Conservation (phyloP, 2,888 invertebrate genomes). For the Gymnocheta viridis region DNA sequence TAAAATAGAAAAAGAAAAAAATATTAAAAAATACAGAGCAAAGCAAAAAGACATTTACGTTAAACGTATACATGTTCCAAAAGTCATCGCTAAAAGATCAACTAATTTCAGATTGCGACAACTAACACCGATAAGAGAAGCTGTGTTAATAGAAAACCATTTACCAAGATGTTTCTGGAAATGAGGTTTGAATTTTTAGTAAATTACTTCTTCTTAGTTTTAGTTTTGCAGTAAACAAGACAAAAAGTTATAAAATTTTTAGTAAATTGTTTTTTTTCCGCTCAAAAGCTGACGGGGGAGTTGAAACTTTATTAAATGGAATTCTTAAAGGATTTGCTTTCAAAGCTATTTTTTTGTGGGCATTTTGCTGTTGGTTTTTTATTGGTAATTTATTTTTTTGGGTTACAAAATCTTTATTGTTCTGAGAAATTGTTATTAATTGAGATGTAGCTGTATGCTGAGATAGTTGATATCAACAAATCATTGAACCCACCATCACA, state of each 20-base stretch:
- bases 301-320: not conserved
- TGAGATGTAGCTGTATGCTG: slow-evolving; percentile 76
- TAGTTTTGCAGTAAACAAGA: slow-evolving; percentile 12
- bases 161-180: slow-evolving; percentile 11
- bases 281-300: not conserved
- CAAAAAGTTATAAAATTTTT: slow-evolving; percentile 15
- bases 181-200: slow-evolving; percentile 28
- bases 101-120: slow-evolving; percentile 59
- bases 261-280: slow-evolving; percentile 41
- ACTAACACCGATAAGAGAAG: slow-evolving; percentile 60
- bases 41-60: not conserved
- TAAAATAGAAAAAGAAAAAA: not conserved
- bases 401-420: slow-evolving; percentile 75
- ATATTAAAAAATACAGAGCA: not conserved
- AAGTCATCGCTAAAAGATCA: slow-evolving; percentile 62
- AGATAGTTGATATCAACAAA: slow-evolving; percentile 72
- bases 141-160: not conserved
- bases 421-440: slow-evolving; percentile 82
- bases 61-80: slow-evolving; percentile 28
- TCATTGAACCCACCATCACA: slow-evolving; percentile 68
- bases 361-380: slow-evolving; percentile 31
- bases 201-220: slow-evolving; percentile 52
- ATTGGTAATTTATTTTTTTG: slow-evolving; percentile 42
- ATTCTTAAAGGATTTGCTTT: slow-evolving; percentile 41
- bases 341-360: not conserved